These are phyloP conservation scores for Prionace glauca DNA, from an alignment of 2,797 vertebrate species.

Conservation along the genomic window DNA sequence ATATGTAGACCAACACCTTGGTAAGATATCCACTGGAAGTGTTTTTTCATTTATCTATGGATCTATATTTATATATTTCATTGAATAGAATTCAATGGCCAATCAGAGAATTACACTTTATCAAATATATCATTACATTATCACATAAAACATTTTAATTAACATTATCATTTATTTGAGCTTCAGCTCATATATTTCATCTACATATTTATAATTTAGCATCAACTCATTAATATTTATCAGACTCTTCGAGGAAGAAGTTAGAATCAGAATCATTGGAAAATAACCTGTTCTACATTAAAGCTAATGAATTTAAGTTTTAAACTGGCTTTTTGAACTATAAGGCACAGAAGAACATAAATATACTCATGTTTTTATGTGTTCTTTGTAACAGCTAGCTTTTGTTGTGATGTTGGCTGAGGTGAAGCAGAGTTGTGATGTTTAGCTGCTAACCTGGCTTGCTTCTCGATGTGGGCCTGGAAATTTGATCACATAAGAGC, in stretches of 20 bases:
- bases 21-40: no score
- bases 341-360: not conserved
- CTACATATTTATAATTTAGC: not conserved
- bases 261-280: not conserved
- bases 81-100: no score
- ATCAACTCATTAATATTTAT: not conserved
- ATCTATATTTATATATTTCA: no score
- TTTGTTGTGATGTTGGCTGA: not conserved
- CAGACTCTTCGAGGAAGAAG: not conserved
- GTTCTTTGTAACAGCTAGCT: not conserved
- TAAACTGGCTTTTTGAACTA: not conserved
- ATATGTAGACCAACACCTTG: no score
- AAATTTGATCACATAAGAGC: not conserved
- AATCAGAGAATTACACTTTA: no score
- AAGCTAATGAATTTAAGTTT: not conserved
- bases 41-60: no score
- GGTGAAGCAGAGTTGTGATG: not conserved
- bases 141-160: no score
- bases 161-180: no score
- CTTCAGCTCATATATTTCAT: not conserved
- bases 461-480: not conserved
- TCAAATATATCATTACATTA: no score
- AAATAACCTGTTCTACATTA: not conserved
- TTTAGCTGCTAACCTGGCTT: not conserved
- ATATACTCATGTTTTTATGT: not conserved